Percentiles rank a stretch among this genome's conserved stretches.
Evolutionary conservation across 2,888 invertebrate species (phyloP).

Genomic region (Synanthedon vespiformis): DNA sequence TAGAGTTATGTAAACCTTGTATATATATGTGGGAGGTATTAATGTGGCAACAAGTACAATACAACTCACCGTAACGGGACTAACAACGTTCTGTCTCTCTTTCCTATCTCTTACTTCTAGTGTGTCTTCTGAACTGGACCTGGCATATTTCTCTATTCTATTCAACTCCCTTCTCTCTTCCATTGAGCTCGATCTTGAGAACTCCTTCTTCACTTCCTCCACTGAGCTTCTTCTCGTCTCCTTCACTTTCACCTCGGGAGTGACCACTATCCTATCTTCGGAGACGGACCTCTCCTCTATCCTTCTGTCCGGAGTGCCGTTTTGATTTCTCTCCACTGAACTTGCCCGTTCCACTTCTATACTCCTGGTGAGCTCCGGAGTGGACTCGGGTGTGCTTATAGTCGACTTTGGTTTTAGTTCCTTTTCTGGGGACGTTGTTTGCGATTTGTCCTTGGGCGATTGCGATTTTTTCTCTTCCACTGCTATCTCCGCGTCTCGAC

Average conservation of each 20-base stretch:
- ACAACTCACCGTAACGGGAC: constrained; percentile 44
- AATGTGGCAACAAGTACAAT: not conserved
- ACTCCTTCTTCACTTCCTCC: constrained; percentile 10
- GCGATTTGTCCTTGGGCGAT: constrained; percentile 10
- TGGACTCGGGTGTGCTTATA: constrained; percentile 11
- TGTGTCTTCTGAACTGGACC: constrained; percentile 39
- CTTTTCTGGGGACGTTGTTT: constrained; percentile 14
- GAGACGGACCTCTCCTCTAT: not conserved
- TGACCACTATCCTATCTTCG: constrained; percentile 9
- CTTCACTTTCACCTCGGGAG: constrained; percentile 13
- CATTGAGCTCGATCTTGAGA: constrained; percentile 15
- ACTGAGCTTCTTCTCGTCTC: constrained; percentile 1
- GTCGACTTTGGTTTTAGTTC: constrained; percentile 24
- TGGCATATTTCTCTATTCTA: constrained; percentile 33
- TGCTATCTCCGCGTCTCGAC: constrained; percentile 57
- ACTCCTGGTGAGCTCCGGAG: constrained; percentile 14
- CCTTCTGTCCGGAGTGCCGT: constrained; percentile 5
- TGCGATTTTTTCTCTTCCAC: constrained; percentile 46
- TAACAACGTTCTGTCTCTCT: constrained; percentile 31
- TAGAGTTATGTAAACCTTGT: no score
- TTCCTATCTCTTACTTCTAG: constrained; percentile 6
- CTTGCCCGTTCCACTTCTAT: constrained; percentile 3
- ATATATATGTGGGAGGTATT: no score
- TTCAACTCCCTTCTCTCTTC: constrained; percentile 23
- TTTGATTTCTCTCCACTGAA: constrained; percentile 6